Conservation (phyloP, 2,888 invertebrate genomes). For the Ophion obscuratus region DNA sequence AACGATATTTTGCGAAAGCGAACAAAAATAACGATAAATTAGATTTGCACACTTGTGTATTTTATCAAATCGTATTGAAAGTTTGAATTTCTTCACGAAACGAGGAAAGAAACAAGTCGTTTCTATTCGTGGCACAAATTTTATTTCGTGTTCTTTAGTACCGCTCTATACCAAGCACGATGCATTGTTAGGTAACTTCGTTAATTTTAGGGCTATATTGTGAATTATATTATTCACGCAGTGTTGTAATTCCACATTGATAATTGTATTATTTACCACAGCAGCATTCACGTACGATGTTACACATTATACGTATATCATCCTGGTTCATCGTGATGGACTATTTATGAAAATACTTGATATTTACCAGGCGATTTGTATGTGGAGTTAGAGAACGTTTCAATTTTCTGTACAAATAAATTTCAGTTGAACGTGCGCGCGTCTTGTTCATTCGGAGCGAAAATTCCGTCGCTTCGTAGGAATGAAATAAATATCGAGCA, state of each 20-base stretch:
- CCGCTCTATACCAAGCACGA: slow-evolving; percentile 27
- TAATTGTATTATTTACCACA: slow-evolving; percentile 43
- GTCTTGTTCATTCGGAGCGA: not conserved
- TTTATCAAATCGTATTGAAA: not conserved
- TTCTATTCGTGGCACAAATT: not conserved
- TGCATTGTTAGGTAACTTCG: slow-evolving; percentile 23
- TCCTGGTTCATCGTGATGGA: slow-evolving; percentile 17
- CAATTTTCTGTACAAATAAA: slow-evolving; percentile 57
- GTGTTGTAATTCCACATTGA: slow-evolving; percentile 11
- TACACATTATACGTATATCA: slow-evolving; percentile 29
- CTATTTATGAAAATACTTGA: not conserved
- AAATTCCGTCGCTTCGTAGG: not conserved
- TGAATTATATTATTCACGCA: slow-evolving; percentile 22
- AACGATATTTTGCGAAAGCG: not conserved
- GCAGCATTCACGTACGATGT: slow-evolving; percentile 50
- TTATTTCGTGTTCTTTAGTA: slow-evolving; percentile 5
- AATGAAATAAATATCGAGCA: not conserved
- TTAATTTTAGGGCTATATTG: slow-evolving; percentile 16
- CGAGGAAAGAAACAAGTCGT: not conserved
- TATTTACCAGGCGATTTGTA: not conserved
- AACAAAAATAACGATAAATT: slow-evolving; percentile 2
- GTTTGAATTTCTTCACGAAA: not conserved
- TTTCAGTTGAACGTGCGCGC: slow-evolving; percentile 37
- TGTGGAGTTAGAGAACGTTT: slow-evolving; percentile 37
- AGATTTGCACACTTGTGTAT: not conserved